Percentiles rank a stretch among this genome's conserved stretches.
These are phyloP conservation scores for Poecilobothrus nobilitatus DNA, from an alignment of 2,888 invertebrate genomes.

Conservation along the genomic window DNA sequence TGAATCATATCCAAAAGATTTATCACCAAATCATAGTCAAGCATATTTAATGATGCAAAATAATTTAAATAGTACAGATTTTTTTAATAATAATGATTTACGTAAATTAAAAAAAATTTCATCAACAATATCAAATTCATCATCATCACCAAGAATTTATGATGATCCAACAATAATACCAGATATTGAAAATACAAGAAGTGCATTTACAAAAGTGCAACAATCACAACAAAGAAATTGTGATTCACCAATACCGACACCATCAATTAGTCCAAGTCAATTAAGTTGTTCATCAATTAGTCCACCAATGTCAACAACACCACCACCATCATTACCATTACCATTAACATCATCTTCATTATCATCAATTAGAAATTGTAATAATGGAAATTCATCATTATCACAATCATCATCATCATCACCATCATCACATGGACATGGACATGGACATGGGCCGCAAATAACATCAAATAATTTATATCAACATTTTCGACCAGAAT, in stretches of 20 bases:
- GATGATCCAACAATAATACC: conserved; percentile 42
- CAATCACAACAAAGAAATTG: conserved; percentile 26
- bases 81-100: conserved; percentile 34
- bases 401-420: conserved; percentile 28
- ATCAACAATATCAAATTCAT: conserved; percentile 10
- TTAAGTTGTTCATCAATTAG: conserved; percentile 71
- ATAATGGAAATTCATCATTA: conserved; percentile 18
- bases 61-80: conserved; percentile 24
- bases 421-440: conserved; percentile 35
- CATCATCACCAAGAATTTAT: conserved; percentile 34
- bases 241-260: conserved; percentile 47
- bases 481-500: conserved; percentile 41
- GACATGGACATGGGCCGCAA: conserved; percentile 34
- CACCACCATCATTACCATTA: conserved; percentile 44
- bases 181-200: conserved; percentile 48
- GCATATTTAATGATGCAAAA: conserved; percentile 5
- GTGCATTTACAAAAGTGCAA: conserved; percentile 77
- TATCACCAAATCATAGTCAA: conserved; percentile 31
- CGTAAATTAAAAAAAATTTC: conserved; percentile 38
- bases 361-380: conserved; percentile 14
- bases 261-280: conserved; percentile 69
- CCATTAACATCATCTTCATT: conserved; percentile 43
- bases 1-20: conserved; percentile 39
- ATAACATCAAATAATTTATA: conserved; percentile 41
- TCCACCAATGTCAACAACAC: conserved; percentile 56